Conservation (phyloP, 2,888 invertebrate species). For the Periphyllus acericola region DNA sequence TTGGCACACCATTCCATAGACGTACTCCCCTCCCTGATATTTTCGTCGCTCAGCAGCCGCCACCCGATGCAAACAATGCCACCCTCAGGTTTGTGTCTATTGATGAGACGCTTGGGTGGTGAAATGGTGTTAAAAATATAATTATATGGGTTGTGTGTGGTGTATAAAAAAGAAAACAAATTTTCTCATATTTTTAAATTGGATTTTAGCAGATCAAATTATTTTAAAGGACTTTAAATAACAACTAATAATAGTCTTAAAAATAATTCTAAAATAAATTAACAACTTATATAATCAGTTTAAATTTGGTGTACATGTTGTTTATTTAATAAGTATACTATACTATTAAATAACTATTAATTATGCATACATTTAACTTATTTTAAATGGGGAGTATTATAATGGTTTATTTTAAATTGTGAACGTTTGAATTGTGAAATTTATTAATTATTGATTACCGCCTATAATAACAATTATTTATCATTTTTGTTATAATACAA, state of each 20-base stretch:
- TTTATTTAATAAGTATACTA: neutral
- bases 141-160: conserved; percentile 12
- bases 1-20: conserved; percentile 61
- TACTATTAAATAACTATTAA: too few species aligned
- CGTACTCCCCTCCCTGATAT: conserved; percentile 61
- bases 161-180: conserved; percentile 3
- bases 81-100: conserved; percentile 61
- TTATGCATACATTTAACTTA: neutral
- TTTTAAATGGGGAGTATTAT: neutral
- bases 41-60: conserved; percentile 57
- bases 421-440: conserved; percentile 26
- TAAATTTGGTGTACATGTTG: neutral
- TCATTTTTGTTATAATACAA: neutral
- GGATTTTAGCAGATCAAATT: neutral
- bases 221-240: conserved; percentile 23
- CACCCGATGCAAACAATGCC: conserved; percentile 61
- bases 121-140: conserved; percentile 41
- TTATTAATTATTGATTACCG: conserved; percentile 15
- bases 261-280: conserved; percentile 26
- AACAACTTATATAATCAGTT: neutral
- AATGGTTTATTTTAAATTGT: conserved; percentile 30
- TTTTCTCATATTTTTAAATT: neutral
- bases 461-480: conserved; percentile 1
- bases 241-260: neutral
- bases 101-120: conserved; percentile 61